phyloP scores from a whole-genome alignment of 2,888 invertebrate genomes.

The Tanytarsus gracilentus region DNA sequence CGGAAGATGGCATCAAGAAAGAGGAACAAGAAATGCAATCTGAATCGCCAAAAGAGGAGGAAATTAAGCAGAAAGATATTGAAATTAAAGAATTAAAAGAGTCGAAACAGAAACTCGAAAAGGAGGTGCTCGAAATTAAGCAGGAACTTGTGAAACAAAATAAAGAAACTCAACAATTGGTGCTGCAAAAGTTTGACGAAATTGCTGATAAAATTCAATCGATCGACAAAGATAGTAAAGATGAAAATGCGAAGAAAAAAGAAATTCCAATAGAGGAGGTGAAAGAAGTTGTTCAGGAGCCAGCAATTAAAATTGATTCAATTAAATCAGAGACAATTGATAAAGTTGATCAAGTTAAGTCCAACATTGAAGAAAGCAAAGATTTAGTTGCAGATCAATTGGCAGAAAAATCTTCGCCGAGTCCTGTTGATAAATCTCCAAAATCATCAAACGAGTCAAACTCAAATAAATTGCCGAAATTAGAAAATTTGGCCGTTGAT shows the following conservation, averaged over 20 bases:
- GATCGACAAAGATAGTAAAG: not conserved
- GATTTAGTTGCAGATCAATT: no score
- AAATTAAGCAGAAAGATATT: slow-evolving; percentile 39
- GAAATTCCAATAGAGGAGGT: not conserved
- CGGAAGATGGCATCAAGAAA: slow-evolving; percentile 31
- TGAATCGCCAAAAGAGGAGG: slow-evolving; percentile 31
- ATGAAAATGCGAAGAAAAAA: slow-evolving; percentile 16
- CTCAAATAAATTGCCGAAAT: not conserved
- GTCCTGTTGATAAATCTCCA: not conserved
- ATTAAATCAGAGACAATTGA: not conserved
- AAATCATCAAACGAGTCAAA: not conserved
- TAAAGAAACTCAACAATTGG: slow-evolving; percentile 37
- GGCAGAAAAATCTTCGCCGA: no score
- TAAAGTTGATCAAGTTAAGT: no score
- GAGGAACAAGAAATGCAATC: slow-evolving; percentile 37
- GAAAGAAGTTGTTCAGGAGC: slow-evolving; percentile 31
- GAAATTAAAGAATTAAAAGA: slow-evolving; percentile 37
- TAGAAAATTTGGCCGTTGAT: not conserved
- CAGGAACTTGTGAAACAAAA: slow-evolving; percentile 42
- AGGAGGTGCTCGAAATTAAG: slow-evolving; percentile 43
- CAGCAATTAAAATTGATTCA: slow-evolving; percentile 26
- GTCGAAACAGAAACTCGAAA: slow-evolving; percentile 38
- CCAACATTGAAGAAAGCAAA: no score
- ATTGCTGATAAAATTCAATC: slow-evolving; percentile 36
- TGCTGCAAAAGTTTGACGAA: slow-evolving; percentile 37